Evolutionary conservation across 1,140 invertebrate genomes (phyloP), one percentile per base, ranked within the genome.

Genomic region (Acromyrmex echinatior): DNA sequence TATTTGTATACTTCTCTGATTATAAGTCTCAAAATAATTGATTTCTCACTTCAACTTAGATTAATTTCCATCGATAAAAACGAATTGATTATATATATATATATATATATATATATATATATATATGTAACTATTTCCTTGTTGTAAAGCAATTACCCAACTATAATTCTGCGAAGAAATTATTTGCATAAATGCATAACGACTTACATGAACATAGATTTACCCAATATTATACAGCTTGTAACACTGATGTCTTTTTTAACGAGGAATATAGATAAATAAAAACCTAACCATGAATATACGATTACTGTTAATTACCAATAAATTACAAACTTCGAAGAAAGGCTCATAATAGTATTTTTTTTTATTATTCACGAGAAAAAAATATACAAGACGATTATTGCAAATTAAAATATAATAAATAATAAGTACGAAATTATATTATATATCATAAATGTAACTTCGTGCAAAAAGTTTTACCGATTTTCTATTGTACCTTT

Each of bases 121-220:
- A 39, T 35, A 7, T n/a, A 16, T 31, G 7, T 21, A 77, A 21
- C n/a, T 39, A 35, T 79, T 51, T 68, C 45, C 45, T 35, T 7
- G 3, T 51, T 66, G 10, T 68, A 45, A 63, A 65, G 2, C 9
- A 63, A 60, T 16, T 39, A 77, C 18, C 1, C 45, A 56, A 39
- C 14, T 60, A 66, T 14, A 53, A 79, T 66, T 35, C 45, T 68
- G 14, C 45, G 45, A 79, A 66, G 21, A 77, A 1, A 60, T 77
- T 21, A 35, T 51, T 35, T 21, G 0, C 39, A 49, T 51, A 49
- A 10, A 65, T 45, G 35, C 10, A 68, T 25, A 70, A 25, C 6
- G 1, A 77, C 35, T 16, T 53, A 16, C 12, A 21, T 53, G 3
- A 79, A 4, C 14, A 10, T 35, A 28, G 14, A 51, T 68, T 79